Evolutionary conservation across 1,140 invertebrate genomes (phyloP).

Genomic region (Acromyrmex charruanus): DNA sequence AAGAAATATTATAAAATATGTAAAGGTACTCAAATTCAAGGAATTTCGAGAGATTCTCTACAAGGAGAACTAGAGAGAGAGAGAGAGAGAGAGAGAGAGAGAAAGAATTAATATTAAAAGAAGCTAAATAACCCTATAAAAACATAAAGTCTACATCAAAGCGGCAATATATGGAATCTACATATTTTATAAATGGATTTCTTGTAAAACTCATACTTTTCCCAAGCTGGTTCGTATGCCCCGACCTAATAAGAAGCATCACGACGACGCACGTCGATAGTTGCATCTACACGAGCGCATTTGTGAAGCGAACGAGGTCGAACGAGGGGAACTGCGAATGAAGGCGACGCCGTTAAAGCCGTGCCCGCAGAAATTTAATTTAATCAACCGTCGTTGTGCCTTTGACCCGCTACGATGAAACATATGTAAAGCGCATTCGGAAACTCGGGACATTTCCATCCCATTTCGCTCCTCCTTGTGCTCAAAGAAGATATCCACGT

Average conservation of each 20-base stretch:
- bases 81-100: too few relatives aligned
- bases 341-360: conserved; percentile 11
- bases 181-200: not conserved
- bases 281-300: conserved; percentile 16
- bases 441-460: conserved; percentile 44
- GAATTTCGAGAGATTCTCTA: not conserved
- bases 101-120: not conserved
- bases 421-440: conserved; percentile 54
- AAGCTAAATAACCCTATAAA: not conserved
- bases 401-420: conserved; percentile 64
- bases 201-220: not conserved
- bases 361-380: conserved; percentile 59
- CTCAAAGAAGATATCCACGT: not conserved
- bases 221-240: not conserved
- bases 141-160: not conserved
- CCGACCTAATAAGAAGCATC: conserved; percentile 30
- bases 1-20: not conserved
- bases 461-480: not conserved
- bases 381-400: conserved; percentile 66
- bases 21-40: not conserved
- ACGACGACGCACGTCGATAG: conserved; percentile 7
- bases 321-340: conserved; percentile 52
- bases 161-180: too few relatives aligned
- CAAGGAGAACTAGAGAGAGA: not conserved
- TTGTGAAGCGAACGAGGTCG: conserved; percentile 48